Base-by-base conservation (phyloP, 2,888 invertebrate genomes). In the Geotrupes spiniger region DNA sequence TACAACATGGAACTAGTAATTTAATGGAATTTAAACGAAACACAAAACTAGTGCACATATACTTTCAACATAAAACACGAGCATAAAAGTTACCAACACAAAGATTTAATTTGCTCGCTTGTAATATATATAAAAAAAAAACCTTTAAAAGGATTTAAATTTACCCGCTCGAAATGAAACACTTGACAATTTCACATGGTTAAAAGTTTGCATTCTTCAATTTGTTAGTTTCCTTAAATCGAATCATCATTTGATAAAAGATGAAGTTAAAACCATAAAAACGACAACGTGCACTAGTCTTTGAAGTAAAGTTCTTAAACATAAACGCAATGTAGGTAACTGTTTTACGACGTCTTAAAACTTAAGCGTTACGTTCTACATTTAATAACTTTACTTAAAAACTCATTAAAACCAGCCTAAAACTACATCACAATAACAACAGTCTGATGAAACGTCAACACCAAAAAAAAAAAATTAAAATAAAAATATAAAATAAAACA, bases 391-490 rank as follows among this genome's bases (percentile, higher is more conserved):
- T 33, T 39, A 49, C 49, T 26, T 42, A 29, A 26, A 12, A 29
- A 36, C 15, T 46, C 10, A 37, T 53, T 56, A 56, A 56, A 56
- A 56, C 51, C 53, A 56, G 28, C 48, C 51, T 53, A 55, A 55
- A 55, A 51, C 49, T 51, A 50, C 50, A 55, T 56, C 55, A 56
- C 55, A 56, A 47, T 26, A 51, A 45, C 49, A 36, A 46, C 51
- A 49, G 49, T 49, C 49, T 49, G 43, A 39, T 27, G 26, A 46
- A 36, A 33, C 14, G 25, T 41, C n/a, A 46, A 49, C 49, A 26
- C 42, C 37, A 38, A 42, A 49, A 49, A 28, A n/a, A 40, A 44
- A 47, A 43, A 31, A 28, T 28, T 46, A 49, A 50, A 50, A 25
- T 10, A 49, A 21, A 21, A 21, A 21, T 21, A 21, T 21, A 6